phyloP scores from a whole-genome alignment of 2,888 invertebrate species.

The Thera obeliscata region DNA sequence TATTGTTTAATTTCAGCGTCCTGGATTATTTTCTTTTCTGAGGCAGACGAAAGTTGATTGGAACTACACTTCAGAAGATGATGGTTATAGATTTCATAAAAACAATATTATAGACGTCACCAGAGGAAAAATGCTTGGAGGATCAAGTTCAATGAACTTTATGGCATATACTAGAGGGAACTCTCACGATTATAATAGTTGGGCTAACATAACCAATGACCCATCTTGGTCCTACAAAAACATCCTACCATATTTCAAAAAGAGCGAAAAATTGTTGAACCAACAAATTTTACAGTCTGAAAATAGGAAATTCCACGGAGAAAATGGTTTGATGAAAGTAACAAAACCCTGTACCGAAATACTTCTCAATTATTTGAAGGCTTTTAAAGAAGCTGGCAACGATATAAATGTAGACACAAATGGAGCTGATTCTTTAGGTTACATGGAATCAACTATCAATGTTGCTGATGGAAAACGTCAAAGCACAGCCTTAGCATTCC shows the following conservation, averaged over 20 bases:
- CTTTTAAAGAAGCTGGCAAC: constrained; percentile 71
- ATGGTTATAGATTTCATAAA: constrained; percentile 35
- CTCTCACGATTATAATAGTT: constrained; percentile 51
- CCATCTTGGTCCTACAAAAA: constrained; percentile 54
- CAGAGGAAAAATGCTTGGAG: constrained; percentile 58
- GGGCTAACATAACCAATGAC: constrained; percentile 49
- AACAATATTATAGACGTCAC: constrained; percentile 40
- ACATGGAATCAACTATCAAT: constrained; percentile 68
- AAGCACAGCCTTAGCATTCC: constrained; percentile 61
- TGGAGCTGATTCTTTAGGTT: constrained; percentile 56
- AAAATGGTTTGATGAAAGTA: constrained; percentile 65
- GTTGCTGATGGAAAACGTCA: constrained; percentile 70
- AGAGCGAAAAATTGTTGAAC: constrained; percentile 22
- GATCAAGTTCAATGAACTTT: constrained; percentile 55
- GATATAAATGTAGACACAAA: constrained; percentile 42
- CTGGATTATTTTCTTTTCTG: constrained; percentile 42
- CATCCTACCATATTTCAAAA: constrained; percentile 39
- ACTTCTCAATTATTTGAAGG: constrained; percentile 50
- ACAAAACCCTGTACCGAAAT: constrained; percentile 45
- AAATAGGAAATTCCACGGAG: constrained; percentile 54
- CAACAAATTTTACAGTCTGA: constrained; percentile 13
- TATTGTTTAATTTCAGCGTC: constrained; percentile 39
- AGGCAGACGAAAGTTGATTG: constrained; percentile 48
- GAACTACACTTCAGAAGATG: constrained; percentile 50
- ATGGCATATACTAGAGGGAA: constrained; percentile 55